Base-by-base conservation (phyloP, 30 jellyfish, hydroid and myxozoan genomes). In the Hydra vulgaris region DNA sequence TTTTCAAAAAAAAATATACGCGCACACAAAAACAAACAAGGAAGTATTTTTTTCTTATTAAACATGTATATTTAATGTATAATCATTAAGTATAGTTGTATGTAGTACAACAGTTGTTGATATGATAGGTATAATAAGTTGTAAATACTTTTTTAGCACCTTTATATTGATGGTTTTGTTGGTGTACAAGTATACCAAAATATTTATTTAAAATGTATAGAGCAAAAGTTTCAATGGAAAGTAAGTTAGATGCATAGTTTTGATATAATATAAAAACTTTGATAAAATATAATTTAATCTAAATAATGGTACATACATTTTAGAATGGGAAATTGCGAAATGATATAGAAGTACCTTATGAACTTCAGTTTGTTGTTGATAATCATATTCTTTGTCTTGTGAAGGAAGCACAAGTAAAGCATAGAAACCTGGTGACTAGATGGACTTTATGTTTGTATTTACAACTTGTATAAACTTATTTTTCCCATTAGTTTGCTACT, bases 311-410 rank as follows among this genome's bases (percentile, higher is more conserved):
- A 3, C 12, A 3, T 40, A 40, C 5, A 40, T 40, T 78, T 20
- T 27, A 78, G 85, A 54, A 23, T n/a, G 85, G 22, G 12, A 15
- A 54, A 7, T 18, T 21, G 18, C 85, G 22, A 23, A 55, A 27
- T n/a, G 66, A 71, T 54, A 66, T 74, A 16, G 74, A 79, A 26
- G 23, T 54, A 22, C 96, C 96, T 3, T 79, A 27, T 4, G 96
- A 88, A 54, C 68, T 88, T 19, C 86, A 73, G 72, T 88, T 88
- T 66, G 40, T 70, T 18, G 94, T 88, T 18, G 96, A 88, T 79
- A 85, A 79, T 78, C 27, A 21, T 26, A 66, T 88, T 18, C 17
- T 23, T 70, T 74, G 70, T 0, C 77, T 78, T 56, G 83, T 88
- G 70, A 79, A 83, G 20, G 69, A 54, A 26, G 87, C 96, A 3